Evolutionary conservation across 1,140 invertebrate species (phyloP).

Genomic region (Zophobas morio): DNA sequence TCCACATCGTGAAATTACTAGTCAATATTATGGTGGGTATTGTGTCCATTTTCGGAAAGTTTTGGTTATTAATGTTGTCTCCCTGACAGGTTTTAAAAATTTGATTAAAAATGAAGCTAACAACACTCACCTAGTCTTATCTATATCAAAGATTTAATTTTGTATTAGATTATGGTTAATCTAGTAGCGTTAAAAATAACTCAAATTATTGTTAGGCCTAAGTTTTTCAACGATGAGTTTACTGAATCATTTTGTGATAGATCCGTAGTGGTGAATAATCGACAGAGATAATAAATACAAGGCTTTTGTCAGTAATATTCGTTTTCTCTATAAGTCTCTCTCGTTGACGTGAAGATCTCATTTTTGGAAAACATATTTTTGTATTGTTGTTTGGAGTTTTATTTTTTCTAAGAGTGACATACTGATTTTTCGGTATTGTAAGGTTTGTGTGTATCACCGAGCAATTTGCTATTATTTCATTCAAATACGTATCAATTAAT

Average conservation of each 20-base stretch:
- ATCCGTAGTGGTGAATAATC: constrained; percentile 43
- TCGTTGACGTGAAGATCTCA: constrained; percentile 35
- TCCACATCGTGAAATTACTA: constrained; percentile 58
- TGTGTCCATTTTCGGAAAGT: constrained; percentile 1
- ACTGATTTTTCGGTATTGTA: constrained; percentile 36
- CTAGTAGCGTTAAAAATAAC: constrained; percentile 38
- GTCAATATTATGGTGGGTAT: constrained; percentile 63
- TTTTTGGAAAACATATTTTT: constrained; percentile 42
- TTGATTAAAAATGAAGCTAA: constrained; percentile 51
- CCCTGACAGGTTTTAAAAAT: constrained; percentile 55
- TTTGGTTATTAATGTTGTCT: constrained; percentile 39
- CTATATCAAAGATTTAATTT: constrained; percentile 61
- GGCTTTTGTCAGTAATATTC: constrained; percentile 5
- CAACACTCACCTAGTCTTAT: constrained; percentile 62
- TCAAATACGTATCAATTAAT: constrained; percentile 49
- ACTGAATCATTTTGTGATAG: constrained; percentile 53
- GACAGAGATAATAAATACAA: constrained; percentile 26
- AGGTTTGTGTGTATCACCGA: constrained; percentile 46
- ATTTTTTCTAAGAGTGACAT: constrained; percentile 15
- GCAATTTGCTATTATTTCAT: constrained; percentile 44
- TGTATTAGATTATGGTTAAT: constrained; percentile 51
- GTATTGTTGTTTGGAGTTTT: constrained; percentile 14
- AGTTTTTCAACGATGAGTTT: constrained; percentile 54
- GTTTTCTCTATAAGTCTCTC: constrained; percentile 21
- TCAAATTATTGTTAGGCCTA: constrained; percentile 49